A percentile compares a stretch with the other conserved stretches of the same genome.
phyloP scores from a whole-genome alignment of 2,888 invertebrate species.

The Caenorhabditis angaria region DNA sequence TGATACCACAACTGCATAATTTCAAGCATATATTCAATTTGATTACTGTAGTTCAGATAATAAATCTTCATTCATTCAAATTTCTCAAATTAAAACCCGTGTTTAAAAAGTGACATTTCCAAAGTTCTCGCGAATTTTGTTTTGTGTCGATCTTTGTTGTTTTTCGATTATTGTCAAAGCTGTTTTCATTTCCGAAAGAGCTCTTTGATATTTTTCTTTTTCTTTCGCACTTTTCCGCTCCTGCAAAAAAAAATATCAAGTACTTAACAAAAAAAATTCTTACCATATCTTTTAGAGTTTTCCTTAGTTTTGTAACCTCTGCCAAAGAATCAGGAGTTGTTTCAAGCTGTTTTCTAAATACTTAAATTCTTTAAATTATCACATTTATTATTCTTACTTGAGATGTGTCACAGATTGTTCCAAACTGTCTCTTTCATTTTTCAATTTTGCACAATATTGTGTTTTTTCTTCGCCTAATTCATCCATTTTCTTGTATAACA shows the following conservation, averaged over 20 bases:
- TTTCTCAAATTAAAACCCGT: no score
- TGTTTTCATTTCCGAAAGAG: constrained; percentile 12
- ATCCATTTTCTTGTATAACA: constrained; percentile 23
- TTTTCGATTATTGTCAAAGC: constrained; percentile 27
- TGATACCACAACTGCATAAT: neutral
- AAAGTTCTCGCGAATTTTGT: constrained; percentile 9
- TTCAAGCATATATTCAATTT: no score
- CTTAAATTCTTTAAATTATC: neutral
- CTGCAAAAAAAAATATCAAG: constrained; percentile 7
- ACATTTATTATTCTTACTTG: constrained; percentile 2
- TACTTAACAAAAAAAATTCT: neutral
- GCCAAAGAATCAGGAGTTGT: constrained; percentile 19
- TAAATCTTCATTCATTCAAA: no score
- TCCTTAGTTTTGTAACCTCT: neutral
- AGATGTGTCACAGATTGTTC: constrained; percentile 7
- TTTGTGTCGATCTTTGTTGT: constrained; percentile 17
- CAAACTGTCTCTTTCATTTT: neutral
- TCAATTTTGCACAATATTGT: neutral
- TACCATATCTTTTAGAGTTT: constrained; percentile 1
- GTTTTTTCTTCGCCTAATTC: constrained; percentile 12
- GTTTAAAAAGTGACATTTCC: no score
- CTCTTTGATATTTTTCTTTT: constrained; percentile 30
- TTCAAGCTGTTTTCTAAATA: constrained; percentile 35
- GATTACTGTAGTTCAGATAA: no score
- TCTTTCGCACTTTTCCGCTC: constrained; percentile 12